Base-by-base conservation (phyloP, 2,797 vertebrate species). In the Parambassis ranga region DNA sequence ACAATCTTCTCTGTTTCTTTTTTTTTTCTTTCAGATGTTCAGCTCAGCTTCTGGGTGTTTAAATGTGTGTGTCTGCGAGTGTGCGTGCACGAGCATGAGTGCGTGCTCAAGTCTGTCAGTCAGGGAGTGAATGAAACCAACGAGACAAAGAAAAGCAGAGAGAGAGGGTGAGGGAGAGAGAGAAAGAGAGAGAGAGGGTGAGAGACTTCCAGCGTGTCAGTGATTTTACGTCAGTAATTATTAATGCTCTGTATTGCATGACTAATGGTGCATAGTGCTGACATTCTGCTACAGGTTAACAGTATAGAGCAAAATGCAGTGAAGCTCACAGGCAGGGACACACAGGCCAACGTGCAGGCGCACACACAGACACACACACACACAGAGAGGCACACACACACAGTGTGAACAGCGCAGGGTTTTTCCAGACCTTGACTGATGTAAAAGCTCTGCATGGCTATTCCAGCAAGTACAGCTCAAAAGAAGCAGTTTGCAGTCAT, bases 241-340 rank as follows among this genome's bases (percentile, higher is more conserved):
- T 78, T 78, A 85, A 86, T 82, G 75, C 32, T 65, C 79, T 50
- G 22, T 50, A 79, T 60, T 62, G 62, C 74, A 75, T 81, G 82
- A 83, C 70, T 80, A 85, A 84, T 79, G 69, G 62, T 74, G 74
- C 65, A 70, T 52, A 55, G 57, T 65, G 64, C 61, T 84, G 83
- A 83, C 81, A 81, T 77, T 71, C 60, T 81, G 23, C 71, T 68
- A 83, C 82, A 86, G 78, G 74, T 85, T 84, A 86, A 78, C 42
- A 47, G 61, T 41, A 47, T 42, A 41, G 42, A 55, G 13, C 14
- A 28, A 63, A 70, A 71, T 1, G 3, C 23, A 7, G 23, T 73
- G 1, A 6, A 56, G 47, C 60, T 57, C 43, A 61, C 27, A 28
- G 6, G 4, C 47, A 19, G 3, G 28, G 4, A 33, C n/a, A 53